These are phyloP conservation scores for Anhinga anhinga DNA, from an alignment of 2,113 vertebrate genomes.

Conservation along the genomic window DNA sequence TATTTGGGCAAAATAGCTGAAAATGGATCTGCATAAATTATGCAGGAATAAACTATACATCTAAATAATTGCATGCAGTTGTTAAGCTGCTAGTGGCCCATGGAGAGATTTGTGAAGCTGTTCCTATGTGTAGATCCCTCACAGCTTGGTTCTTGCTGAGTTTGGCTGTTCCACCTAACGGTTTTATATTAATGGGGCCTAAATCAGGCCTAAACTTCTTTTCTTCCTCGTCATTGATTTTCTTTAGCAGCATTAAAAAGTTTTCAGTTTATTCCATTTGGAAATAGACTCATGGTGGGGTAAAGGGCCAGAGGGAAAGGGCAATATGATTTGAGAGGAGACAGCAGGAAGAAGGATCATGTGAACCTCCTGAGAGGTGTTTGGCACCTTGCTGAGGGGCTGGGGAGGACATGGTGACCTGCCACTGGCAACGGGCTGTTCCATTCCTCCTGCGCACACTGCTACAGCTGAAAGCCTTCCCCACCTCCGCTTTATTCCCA, in stretches of 20 bases:
- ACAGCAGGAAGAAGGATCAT: background rate
- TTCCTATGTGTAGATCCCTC: background rate
- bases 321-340: background rate
- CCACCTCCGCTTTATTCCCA: background rate
- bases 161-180: background rate
- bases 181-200: background rate
- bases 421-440: background rate
- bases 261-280: background rate
- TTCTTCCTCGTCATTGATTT: background rate
- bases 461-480: background rate
- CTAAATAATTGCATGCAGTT: constrained; percentile 45
- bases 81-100: constrained; percentile 35
- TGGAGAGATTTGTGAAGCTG: constrained; percentile 9
- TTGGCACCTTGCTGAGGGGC: background rate
- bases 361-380: background rate
- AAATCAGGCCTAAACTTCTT: background rate
- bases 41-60: constrained; percentile 50
- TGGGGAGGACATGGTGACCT: background rate
- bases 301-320: background rate
- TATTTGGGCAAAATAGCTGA: constrained; percentile 52
- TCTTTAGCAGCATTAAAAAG: background rate
- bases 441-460: background rate
- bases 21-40: constrained; percentile 62
- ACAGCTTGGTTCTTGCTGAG: background rate
- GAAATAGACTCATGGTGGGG: background rate